Conservation (phyloP, 1,140 invertebrate genomes). For the Atta colombica region DNA sequence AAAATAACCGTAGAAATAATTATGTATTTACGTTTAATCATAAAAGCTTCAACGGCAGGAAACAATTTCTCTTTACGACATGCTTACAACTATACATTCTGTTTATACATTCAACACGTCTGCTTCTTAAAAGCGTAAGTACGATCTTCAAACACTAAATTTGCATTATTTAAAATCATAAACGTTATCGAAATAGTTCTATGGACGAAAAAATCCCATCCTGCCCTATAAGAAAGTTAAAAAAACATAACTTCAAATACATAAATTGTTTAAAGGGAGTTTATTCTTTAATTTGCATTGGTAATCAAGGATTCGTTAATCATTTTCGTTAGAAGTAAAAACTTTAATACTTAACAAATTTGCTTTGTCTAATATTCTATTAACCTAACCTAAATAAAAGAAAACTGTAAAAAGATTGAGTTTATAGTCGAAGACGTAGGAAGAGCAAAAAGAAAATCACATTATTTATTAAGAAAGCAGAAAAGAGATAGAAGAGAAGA, state of each 20-base stretch:
- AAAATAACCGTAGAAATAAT: too few species aligned
- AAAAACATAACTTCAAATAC: background rate
- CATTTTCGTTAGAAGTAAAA: background rate
- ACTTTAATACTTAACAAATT: background rate
- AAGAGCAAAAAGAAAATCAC: background rate
- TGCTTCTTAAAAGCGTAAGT: too few species aligned
- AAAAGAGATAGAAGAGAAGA: background rate
- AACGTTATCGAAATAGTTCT: too few species aligned
- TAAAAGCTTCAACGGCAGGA: too few species aligned
- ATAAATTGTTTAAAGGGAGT: background rate
- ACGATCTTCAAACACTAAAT: too few species aligned
- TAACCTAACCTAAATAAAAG: background rate
- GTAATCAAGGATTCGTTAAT: background rate
- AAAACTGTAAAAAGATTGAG: background rate
- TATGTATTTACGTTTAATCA: too few species aligned
- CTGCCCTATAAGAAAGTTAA: background rate
- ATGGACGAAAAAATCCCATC: too few species aligned
- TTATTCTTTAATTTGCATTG: background rate
- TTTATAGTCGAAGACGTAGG: background rate
- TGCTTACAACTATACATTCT: too few species aligned
- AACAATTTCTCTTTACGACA: too few species aligned
- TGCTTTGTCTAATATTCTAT: background rate
- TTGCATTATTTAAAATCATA: too few species aligned
- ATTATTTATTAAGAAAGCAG: constrained; percentile 11
- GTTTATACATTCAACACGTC: too few species aligned